Base-by-base conservation (phyloP, 2,888 invertebrate species). In the Automeris io region DNA sequence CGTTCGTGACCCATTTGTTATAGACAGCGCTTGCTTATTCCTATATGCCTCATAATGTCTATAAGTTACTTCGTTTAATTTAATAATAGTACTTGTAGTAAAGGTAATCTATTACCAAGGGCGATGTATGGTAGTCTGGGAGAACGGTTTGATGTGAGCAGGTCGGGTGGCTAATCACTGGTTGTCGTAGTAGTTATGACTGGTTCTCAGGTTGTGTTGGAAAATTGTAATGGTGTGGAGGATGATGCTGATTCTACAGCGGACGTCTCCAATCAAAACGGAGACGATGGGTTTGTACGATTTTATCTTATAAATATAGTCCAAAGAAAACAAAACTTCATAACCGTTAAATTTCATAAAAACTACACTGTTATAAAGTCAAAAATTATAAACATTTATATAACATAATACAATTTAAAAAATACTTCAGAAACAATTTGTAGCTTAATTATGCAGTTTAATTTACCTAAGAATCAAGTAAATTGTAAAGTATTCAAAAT, bases 61-160 rank as follows among this genome's bases (percentile, higher is more conserved):
- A 68, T 69, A 71, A 73, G 75, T 74, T 72, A 75, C 75, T 74
- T 77, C 70, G 72, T 70, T 82, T 85, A 85, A 86, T 85, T 83
- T 86, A 86, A 85, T 86, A 85, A 85, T 71, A 73, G 69, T 70
- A 69, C 69, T 70, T 71, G 75, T 78, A 74, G 74, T 78, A 75
- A 74, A 66, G 68, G 74, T 81, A 82, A 83, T 83, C 81, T 80
- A 70, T 73, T 70, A 70, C 77, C 85, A 85, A 86, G 86, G 85
- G 79, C 81, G 68, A 60, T 65, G 57, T 61, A 64, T 71, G 72
- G 53, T 76, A 85, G 82, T 85, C 63, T 66, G 60, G 66, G 65
- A 57, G 66, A 65, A 65, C 61, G 61, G 59, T 57, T 65, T 61
- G 68, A 49, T 51, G 65, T 49, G 65, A 64, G 56, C 61, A 65